These are phyloP conservation scores for Pygoscelis antarcticus DNA, from an alignment of 2,113 vertebrate genomes.

Conservation along the genomic window DNA sequence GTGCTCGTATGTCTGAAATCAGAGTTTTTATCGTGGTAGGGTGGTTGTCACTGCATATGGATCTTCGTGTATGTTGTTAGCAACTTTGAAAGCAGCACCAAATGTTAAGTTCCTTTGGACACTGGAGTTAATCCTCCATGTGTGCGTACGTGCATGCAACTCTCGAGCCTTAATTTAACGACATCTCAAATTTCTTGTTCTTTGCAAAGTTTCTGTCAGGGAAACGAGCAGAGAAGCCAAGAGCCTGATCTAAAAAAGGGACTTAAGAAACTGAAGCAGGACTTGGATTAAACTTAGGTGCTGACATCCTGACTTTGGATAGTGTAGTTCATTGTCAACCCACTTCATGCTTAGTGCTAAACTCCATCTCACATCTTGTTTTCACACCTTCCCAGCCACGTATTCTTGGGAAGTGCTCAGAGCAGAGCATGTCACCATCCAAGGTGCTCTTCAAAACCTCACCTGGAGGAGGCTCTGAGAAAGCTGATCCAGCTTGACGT, in stretches of 20 bases:
- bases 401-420: neutral
- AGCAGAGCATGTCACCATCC: neutral
- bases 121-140: accelerated
- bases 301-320: no score
- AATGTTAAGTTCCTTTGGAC: neutral
- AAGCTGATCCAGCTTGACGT: neutral
- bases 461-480: neutral
- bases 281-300: neutral
- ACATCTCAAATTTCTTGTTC: neutral
- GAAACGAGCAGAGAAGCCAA: neutral
- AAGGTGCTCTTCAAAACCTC: neutral
- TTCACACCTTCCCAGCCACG: neutral
- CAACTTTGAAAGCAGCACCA: no score
- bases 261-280: neutral
- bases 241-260: neutral
- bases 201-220: neutral
- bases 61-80: neutral
- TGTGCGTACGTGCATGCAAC: accelerated
- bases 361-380: neutral
- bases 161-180: neutral
- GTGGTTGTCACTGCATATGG: neutral
- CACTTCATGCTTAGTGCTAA: neutral
- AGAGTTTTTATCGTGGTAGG: neutral
- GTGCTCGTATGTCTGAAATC: neutral
- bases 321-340: neutral